Percentiles rank a stretch among this genome's conserved stretches.
phyloP scores from a whole-genome alignment of 2,888 invertebrate species.

The Chamaedrilus cognettii region DNA sequence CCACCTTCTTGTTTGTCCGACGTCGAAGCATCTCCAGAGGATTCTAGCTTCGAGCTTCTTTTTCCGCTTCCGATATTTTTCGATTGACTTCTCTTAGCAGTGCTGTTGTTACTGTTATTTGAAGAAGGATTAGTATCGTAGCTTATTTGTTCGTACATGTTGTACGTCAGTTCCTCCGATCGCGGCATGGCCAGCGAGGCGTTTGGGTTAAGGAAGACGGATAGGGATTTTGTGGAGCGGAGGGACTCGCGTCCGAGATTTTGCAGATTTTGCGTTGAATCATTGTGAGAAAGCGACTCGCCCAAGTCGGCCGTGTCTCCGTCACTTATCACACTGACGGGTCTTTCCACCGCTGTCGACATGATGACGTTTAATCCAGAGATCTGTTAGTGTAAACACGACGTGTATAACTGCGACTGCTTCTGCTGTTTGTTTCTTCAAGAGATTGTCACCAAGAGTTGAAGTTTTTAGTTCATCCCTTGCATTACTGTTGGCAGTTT shows the following conservation, averaged over 20 bases:
- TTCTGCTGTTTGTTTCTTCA: too few relatives aligned
- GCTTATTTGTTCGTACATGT: conserved; percentile 9
- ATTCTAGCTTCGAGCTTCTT: neutral
- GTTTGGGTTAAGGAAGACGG: conserved; percentile 13
- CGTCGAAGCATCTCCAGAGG: neutral
- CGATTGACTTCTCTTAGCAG: too few relatives aligned
- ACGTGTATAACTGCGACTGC: too few relatives aligned
- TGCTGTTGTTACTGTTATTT: neutral
- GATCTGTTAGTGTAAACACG: too few relatives aligned
- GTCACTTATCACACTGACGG: neutral
- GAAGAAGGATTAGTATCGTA: neutral
- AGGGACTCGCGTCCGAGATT: conserved; percentile 11
- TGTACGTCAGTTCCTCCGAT: conserved; percentile 21
- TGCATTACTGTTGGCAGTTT: too few relatives aligned
- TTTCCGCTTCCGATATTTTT: conserved; percentile 1
- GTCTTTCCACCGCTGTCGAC: neutral
- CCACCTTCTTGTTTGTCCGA: neutral
- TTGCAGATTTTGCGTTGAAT: too few relatives aligned
- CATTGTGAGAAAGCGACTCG: too few relatives aligned
- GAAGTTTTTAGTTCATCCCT: too few relatives aligned
- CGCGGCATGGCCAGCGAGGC: conserved; percentile 13
- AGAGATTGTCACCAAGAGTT: too few relatives aligned
- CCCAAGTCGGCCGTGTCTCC: too few relatives aligned
- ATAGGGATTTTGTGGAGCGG: conserved; percentile 12
- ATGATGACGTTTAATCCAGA: too few relatives aligned